Evolutionary conservation across 2,888 invertebrate genomes (phyloP).

Genomic region (Volucella inflata): DNA sequence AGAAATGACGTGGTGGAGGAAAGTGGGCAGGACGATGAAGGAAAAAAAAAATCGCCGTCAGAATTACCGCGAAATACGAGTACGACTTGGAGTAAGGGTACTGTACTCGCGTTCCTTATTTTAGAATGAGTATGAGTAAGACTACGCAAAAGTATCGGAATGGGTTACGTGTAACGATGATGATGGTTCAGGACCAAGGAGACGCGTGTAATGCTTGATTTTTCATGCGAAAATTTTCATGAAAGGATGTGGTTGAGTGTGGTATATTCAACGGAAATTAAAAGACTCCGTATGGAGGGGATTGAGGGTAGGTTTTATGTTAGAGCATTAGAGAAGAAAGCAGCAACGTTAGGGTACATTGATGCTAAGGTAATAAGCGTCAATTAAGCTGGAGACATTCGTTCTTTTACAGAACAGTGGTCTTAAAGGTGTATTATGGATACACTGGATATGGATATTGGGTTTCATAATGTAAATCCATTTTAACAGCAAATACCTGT

Average conservation of each 20-base stretch:
- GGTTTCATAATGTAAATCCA: constrained; percentile 62
- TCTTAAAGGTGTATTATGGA: constrained; percentile 33
- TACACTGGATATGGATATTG: constrained; percentile 61
- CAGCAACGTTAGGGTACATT: not conserved
- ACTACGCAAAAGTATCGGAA: constrained; percentile 66
- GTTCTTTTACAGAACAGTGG: constrained; percentile 21
- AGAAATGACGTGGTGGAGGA: not conserved
- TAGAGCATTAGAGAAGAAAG: constrained; percentile 34
- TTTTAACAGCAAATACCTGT: constrained; percentile 65
- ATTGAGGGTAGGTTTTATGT: constrained; percentile 16
- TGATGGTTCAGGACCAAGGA: not conserved
- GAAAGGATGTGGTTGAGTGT: constrained; percentile 35
- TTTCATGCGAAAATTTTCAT: constrained; percentile 54
- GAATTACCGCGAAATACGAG: constrained; percentile 49
- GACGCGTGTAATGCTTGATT: constrained; percentile 64
- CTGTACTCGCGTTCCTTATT: no score
- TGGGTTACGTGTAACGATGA: constrained; percentile 64
- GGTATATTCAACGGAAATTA: constrained; percentile 68
- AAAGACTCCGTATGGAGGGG: constrained; percentile 35
- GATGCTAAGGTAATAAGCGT: constrained; percentile 64
- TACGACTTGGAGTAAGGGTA: no score
- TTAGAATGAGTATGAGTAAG: no score
- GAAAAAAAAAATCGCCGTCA: constrained; percentile 14
- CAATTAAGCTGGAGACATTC: constrained; percentile 69
- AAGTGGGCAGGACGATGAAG: not conserved